Base-by-base conservation (phyloP, 1,140 invertebrate genomes). In the Colletes latitarsis region DNA sequence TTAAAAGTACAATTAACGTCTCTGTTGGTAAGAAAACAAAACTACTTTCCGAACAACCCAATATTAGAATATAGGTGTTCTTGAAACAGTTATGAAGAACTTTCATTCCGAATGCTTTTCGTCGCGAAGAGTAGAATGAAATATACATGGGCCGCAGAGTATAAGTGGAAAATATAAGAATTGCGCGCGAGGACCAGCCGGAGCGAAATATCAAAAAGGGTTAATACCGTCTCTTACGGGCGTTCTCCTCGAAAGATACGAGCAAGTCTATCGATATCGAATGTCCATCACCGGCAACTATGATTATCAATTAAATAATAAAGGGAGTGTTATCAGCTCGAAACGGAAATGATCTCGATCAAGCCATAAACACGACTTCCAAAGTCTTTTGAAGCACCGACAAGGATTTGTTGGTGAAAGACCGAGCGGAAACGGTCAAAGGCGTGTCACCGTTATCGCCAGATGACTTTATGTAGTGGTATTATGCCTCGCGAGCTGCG, bases 401-500 rank as follows among this genome's bases (percentile, higher is more conserved):
- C 77, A 62, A 70, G 77, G 77, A 79, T 79, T 79, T 79, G 77
- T 79, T 73, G 80, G 72, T 67, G 84, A 72, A 83, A 88, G 84
- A 82, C 83, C 60, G 81, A 82, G 85, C 84, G 84, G 84, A 86
- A 87, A 83, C 74, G 68, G 78, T 86, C 84, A 86, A 87, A 87
- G 85, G 85, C 82, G 84, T 87, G 85, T 87, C 85, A 87, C 84
- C 82, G 85, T 86, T 87, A 87, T 87, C 85, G 84, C 82, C 77
- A 83, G 77, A 87, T 86, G 85, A 87, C 85, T 87, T 85, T 86
- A 87, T 82, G 84, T 79, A 80, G 70, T 78, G 84, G 77, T 87
- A 87, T 83, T 86, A 86, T 81, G 83, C 71, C 76, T 69, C 68
- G 77, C 80, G 77, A 84, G 86, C 86, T 83, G 87, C 86, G 85